These are phyloP conservation scores for Trichogramma dendrolimi DNA, from an alignment of 2,888 invertebrate genomes.

Conservation along the genomic window DNA sequence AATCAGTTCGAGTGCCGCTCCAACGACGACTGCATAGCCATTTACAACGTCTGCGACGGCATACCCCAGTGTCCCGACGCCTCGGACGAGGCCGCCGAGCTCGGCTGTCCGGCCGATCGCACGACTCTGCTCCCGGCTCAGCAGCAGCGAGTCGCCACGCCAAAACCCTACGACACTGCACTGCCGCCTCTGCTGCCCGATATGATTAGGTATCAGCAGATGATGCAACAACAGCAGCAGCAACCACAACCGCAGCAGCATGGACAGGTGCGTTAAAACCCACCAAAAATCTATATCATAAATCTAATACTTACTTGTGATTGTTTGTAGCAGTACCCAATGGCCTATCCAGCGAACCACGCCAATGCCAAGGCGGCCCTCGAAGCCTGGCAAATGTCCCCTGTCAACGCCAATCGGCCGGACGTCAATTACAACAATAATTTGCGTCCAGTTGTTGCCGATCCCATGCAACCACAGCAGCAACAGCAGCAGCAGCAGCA, in stretches of 20 bases:
- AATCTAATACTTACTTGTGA: no score
- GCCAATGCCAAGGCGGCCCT: conserved; percentile 1
- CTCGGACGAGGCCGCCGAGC: conserved; percentile 84
- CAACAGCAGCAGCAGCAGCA: conserved; percentile 54
- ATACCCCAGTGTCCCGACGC: conserved; percentile 88
- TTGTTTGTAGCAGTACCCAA: background rate
- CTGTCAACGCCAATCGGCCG: background rate
- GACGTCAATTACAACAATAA: no score
- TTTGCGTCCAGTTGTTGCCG: no score
- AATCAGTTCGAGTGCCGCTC: conserved; percentile 85
- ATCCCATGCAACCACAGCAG: conserved; percentile 44
- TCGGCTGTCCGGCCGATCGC: conserved; percentile 64
- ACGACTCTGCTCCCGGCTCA: conserved; percentile 39
- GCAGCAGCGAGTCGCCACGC: conserved; percentile 10
- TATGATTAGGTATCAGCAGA: conserved; percentile 41
- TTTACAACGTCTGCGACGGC: conserved; percentile 93
- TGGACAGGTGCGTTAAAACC: conserved; percentile 24
- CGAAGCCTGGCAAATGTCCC: conserved; percentile 10
- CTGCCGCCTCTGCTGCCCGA: conserved; percentile 32
- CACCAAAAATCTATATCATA: no score
- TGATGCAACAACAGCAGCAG: conserved; percentile 34
- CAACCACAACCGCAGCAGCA: conserved; percentile 24
- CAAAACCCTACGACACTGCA: conserved; percentile 10
- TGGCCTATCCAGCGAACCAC: conserved; percentile 10
- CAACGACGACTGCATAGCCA: conserved; percentile 86